Percentiles rank a stretch among this genome's conserved stretches.
Conservation (phyloP, 2,888 invertebrate species). For the Drepanosiphum platanoidis region DNA sequence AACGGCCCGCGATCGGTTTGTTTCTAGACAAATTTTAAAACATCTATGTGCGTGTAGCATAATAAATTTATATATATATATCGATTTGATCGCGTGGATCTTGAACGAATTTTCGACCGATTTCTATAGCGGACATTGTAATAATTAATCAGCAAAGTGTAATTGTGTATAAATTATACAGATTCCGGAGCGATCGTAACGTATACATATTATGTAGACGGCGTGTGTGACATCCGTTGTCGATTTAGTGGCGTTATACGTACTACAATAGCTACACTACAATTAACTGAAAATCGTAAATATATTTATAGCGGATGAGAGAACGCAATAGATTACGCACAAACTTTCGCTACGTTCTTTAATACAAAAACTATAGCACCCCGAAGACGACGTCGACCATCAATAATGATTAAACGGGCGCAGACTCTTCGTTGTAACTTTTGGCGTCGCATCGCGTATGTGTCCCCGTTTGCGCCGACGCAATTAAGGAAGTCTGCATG, state of each 20-base stretch:
- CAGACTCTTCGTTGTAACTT: conserved; percentile 22
- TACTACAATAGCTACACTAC: neutral
- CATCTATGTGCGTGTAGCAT: too few relatives aligned
- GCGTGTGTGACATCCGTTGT: neutral
- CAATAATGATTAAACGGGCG: conserved; percentile 32
- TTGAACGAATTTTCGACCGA: too few relatives aligned
- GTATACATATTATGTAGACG: neutral
- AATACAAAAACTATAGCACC: neutral
- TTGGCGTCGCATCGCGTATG: conserved; percentile 1
- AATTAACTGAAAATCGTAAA: neutral
- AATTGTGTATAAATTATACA: too few relatives aligned
- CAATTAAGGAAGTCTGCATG: neutral
- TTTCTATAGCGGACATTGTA: too few relatives aligned
- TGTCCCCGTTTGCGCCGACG: neutral
- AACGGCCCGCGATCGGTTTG: too few relatives aligned
- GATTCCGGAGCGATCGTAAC: too few relatives aligned
- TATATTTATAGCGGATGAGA: neutral
- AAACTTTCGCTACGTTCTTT: conserved; percentile 10
- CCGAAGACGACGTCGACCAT: conserved; percentile 12
- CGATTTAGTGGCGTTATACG: neutral
- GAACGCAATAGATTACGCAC: neutral
- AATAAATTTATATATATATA: too few relatives aligned
- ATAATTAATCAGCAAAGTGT: too few relatives aligned
- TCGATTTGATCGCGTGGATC: too few relatives aligned
- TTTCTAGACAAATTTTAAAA: too few relatives aligned